A percentile compares a stretch with the other conserved stretches of the same genome.
Evolutionary conservation across 2,797 vertebrate genomes (phyloP).

Genomic region (Dicrostonyx torquatus): DNA sequence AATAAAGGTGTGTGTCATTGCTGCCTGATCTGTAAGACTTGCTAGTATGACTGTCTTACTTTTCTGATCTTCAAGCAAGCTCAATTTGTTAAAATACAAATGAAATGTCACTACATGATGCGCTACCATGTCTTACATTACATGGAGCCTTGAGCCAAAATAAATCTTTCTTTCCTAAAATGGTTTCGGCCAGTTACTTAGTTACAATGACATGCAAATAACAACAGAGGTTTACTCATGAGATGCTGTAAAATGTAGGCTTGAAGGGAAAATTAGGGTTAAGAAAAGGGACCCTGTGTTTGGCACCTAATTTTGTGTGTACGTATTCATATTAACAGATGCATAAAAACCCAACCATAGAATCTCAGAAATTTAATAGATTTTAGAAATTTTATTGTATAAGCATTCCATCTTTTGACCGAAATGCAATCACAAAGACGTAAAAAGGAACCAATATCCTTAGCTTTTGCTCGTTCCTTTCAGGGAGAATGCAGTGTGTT

Average conservation of each 20-base stretch:
- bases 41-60: too few relatives aligned
- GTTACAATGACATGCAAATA: background rate
- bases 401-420: background rate
- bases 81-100: too few relatives aligned
- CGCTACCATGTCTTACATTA: background rate
- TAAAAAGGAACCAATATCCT: background rate
- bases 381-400: background rate
- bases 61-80: too few relatives aligned
- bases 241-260: background rate
- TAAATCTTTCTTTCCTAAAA: background rate
- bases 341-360: background rate
- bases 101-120: too few relatives aligned
- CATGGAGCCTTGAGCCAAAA: background rate
- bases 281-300: background rate
- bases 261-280: background rate
- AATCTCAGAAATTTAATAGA: background rate
- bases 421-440: background rate
- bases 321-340: background rate
- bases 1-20: too few relatives aligned
- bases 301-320: background rate
- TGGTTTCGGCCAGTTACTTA: background rate
- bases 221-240: background rate
- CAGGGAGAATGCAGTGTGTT: background rate
- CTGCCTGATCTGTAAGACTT: too few relatives aligned
- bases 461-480: background rate